Evolutionary conservation across 30 jellyfish, hydroid and myxozoan species (phyloP).

Genomic region (Chrysaora quinquecirrha): DNA sequence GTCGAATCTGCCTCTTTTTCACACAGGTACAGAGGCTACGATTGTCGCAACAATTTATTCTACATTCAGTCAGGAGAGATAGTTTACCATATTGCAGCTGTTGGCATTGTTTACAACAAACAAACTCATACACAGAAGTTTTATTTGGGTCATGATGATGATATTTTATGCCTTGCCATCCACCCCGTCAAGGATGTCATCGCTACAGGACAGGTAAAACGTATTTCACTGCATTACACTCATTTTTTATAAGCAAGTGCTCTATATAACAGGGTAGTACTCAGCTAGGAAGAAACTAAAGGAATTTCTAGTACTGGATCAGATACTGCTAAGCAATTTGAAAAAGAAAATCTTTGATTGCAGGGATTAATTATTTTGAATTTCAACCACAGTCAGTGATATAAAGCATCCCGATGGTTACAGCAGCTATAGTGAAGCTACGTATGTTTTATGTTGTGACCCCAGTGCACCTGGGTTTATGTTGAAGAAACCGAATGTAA

Average conservation of each 20-base stretch:
- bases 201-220: constrained; percentile 96
- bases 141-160: constrained; percentile 95
- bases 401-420: too few species aligned
- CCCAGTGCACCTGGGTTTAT: too few species aligned
- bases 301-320: too few species aligned
- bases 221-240: background rate
- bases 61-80: constrained; percentile 94
- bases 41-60: constrained; percentile 91
- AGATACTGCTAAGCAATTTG: too few species aligned
- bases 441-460: too few species aligned
- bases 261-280: background rate
- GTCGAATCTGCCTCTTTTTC: background rate
- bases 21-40: constrained; percentile 94
- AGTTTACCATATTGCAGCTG: constrained; percentile 96
- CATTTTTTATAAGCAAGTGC: background rate
- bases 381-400: too few species aligned
- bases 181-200: constrained; percentile 91
- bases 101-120: constrained; percentile 80
- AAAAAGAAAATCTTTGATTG: too few species aligned
- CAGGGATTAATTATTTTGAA: too few species aligned
- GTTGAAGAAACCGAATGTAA: too few species aligned
- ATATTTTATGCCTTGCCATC: constrained; percentile 84
- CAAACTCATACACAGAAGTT: constrained; percentile 85
- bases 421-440: too few species aligned
- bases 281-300: too few species aligned